Evolutionary conservation across 2,797 vertebrate genomes (phyloP), one percentile per base, ranked within the genome.

Genomic region (Typhlichthys subterraneus): DNA sequence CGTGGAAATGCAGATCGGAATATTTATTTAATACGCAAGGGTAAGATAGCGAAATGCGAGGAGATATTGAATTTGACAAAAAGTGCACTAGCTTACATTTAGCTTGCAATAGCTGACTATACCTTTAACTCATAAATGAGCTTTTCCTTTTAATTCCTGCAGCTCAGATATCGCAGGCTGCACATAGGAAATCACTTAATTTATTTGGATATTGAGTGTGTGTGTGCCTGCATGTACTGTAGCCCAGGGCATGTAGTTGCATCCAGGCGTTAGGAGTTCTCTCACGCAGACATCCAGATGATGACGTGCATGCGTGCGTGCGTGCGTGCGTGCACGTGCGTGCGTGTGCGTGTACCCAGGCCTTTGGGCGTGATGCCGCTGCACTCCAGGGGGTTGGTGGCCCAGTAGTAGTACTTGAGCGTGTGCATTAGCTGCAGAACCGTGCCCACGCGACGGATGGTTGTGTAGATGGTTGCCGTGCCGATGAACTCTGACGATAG

Each of bases 371-470:
- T 83, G 70, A 98, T 98, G 59, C 95, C 96, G 64, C 96, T 98
- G 86, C 96, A 95, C 53, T 98, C 96, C 65, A 93, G 87, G 23
- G 96, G 96, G 85, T 96, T 98, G 77, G 94, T 91, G 63, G 95
- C 96, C 96, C 96, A 98, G 93, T 98, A 98, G 92, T 98, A 98
- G 81, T 97, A 98, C 85, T 98, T 98, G 19, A 98, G 85, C 0
- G 96, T 98, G 88, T 98, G 96, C 96, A 98, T 98, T 62, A 98
- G 86, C 86, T 98, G 96, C 84, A 98, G 90, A 61, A 98, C 96
- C 0, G 96, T 98, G 69, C 96, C 96, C 1, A 98, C 96, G 47
- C 96, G 94, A 49, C 96, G 95, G 69, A 98, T 98, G 67, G 96
- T 98, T 73, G 93, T 96, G 65, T 98, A 98, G 82, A 98, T 98